Percentiles rank a stretch among this genome's conserved stretches.
phyloP scores from a whole-genome alignment of 2,797 vertebrate species.

The Threskiornis aethiopicus region DNA sequence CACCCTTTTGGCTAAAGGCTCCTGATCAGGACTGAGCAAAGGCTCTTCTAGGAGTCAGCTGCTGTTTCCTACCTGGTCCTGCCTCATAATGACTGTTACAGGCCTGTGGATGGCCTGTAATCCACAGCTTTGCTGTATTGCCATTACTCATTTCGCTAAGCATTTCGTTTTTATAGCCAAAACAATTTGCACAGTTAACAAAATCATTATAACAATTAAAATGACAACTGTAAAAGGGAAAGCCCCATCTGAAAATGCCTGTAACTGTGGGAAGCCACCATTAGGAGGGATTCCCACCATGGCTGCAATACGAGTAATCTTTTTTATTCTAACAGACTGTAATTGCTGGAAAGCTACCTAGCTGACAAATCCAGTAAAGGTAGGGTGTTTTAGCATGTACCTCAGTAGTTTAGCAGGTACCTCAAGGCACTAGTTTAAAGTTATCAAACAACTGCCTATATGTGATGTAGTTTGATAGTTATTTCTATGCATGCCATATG shows the following conservation, averaged over 20 bases:
- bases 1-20: neutral
- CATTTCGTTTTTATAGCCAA: neutral
- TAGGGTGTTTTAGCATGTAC: neutral
- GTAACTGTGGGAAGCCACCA: neutral
- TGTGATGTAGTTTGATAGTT: neutral
- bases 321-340: neutral
- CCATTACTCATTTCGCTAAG: neutral
- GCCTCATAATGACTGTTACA: neutral
- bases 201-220: neutral
- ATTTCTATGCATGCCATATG: neutral
- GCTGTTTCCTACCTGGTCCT: neutral
- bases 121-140: neutral
- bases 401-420: neutral
- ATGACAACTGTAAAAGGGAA: neutral
- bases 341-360: neutral
- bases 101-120: neutral
- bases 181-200: neutral
- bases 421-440: neutral
- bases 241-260: neutral
- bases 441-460: neutral
- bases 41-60: neutral
- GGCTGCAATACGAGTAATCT: neutral
- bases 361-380: neutral
- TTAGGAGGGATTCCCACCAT: neutral
- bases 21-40: neutral